Conservation (phyloP, 2,888 invertebrate genomes). For the Folsomia manolachei region DNA sequence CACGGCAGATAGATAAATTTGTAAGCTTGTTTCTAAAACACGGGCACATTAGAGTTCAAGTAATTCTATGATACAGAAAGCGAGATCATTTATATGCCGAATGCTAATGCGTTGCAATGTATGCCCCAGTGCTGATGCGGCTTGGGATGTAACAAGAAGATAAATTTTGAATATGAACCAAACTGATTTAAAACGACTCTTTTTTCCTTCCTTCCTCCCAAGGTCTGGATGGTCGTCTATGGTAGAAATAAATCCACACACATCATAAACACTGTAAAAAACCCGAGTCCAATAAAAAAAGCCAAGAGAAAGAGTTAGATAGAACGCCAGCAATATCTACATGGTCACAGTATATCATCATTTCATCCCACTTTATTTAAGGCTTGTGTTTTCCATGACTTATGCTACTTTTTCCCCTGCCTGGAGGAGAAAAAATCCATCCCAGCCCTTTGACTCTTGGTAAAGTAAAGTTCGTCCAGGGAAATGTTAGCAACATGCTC, state of each 20-base stretch:
- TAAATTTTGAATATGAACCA: background rate
- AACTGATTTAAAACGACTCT: background rate
- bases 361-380: background rate
- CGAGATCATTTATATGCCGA: background rate
- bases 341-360: no score
- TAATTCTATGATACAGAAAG: background rate
- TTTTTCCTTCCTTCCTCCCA: no score
- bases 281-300: background rate
- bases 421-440: no score
- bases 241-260: background rate
- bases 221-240: no score
- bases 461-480: conserved; percentile 9
- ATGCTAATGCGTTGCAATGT: no score
- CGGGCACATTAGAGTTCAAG: no score
- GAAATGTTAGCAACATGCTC: conserved; percentile 10
- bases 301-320: background rate
- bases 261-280: background rate
- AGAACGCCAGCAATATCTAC: no score
- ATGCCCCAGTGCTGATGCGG: no score
- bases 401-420: no score
- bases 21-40: no score
- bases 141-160: background rate
- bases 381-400: background rate
- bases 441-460: no score
- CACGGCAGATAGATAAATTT: background rate